These are phyloP conservation scores for Glossophaga mutica DNA, from an alignment of 2,797 vertebrate genomes.

Conservation along the genomic window DNA sequence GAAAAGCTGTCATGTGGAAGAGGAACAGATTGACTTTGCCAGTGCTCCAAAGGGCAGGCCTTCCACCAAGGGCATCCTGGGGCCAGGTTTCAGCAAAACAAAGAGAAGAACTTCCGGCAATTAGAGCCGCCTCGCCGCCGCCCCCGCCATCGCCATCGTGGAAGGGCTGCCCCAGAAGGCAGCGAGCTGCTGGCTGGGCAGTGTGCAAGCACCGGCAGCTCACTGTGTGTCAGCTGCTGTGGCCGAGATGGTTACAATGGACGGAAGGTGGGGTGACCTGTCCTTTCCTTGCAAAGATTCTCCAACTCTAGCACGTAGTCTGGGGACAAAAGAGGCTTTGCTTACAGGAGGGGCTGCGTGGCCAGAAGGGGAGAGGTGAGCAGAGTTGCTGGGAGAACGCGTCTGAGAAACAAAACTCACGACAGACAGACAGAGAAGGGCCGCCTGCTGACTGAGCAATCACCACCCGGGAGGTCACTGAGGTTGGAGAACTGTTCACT, in stretches of 20 bases:
- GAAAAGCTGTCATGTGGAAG: constrained; percentile 41
- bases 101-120: not conserved
- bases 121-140: not conserved
- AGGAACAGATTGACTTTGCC: not conserved
- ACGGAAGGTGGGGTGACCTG: not conserved
- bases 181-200: not conserved
- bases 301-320: not conserved
- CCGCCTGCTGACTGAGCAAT: fast-evolving
- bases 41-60: constrained; percentile 16
- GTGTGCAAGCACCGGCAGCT: not conserved
- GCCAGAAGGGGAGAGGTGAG: not conserved
- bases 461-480: fast-evolving
- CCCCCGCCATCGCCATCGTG: fast-evolving
- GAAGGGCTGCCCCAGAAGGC: constrained; percentile 12
- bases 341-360: not conserved
- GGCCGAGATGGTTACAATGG: not conserved
- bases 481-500: not conserved
- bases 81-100: constrained; percentile 34
- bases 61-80: constrained; percentile 37
- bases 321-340: not conserved
- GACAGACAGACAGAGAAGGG: fast-evolving
- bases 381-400: not conserved
- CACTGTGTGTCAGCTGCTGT: constrained; percentile 25
- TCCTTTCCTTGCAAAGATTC: constrained; percentile 20
- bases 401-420: not conserved